These are phyloP conservation scores for Centropus bengalensis DNA, from an alignment of 2,113 vertebrate genomes.

Conservation along the genomic window DNA sequence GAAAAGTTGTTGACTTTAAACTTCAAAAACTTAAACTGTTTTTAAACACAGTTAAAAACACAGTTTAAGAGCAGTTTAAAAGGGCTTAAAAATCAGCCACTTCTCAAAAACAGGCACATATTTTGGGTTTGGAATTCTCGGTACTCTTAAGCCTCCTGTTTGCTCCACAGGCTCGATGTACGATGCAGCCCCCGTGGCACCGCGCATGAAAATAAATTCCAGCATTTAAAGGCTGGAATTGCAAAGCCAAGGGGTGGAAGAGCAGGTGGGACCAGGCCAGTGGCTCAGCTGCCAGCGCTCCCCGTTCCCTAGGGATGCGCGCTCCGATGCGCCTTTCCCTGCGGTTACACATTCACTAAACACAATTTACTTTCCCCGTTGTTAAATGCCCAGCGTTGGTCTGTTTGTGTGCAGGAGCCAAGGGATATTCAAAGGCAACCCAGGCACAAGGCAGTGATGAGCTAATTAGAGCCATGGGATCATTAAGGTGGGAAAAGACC, in stretches of 20 bases:
- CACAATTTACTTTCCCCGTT: background rate
- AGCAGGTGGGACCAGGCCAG: background rate
- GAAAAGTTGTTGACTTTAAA: too few species aligned
- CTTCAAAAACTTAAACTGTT: too few species aligned
- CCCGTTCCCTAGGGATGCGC: rapidly evolving
- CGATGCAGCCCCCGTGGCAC: background rate
- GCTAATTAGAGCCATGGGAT: too few species aligned
- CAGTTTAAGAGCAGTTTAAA: too few species aligned
- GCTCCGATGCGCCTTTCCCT: too few species aligned
- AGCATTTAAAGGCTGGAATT: rapidly evolving
- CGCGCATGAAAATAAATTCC: too few species aligned
- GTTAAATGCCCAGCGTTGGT: background rate
- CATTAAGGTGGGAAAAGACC: too few species aligned
- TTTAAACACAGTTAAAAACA: too few species aligned
- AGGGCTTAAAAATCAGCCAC: too few species aligned
- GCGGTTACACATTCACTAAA: background rate
- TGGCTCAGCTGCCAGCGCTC: rapidly evolving
- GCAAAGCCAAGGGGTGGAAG: background rate
- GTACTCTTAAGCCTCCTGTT: rapidly evolving
- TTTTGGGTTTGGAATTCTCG: background rate
- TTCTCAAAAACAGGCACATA: background rate
- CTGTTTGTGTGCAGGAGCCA: rapidly evolving
- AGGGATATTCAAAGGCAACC: rapidly evolving
- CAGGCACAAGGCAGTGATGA: background rate
- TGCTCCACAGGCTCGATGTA: background rate